Evolutionary conservation across 2,888 invertebrate species (phyloP).

Genomic region (Himalopsyche tibetana): DNA sequence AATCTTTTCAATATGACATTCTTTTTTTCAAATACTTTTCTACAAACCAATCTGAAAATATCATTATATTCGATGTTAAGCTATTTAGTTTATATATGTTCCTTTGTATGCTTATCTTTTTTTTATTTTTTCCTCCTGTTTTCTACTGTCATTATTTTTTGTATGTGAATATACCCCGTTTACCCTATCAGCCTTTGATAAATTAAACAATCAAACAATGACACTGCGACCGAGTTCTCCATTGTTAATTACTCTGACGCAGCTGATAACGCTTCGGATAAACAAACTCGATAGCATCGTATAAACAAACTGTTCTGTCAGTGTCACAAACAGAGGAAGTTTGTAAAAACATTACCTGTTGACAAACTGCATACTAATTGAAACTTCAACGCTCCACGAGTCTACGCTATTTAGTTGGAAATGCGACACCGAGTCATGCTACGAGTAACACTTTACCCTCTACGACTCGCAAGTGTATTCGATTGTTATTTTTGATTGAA

Average conservation of each 20-base stretch:
- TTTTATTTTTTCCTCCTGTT: too few relatives aligned
- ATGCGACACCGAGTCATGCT: neutral
- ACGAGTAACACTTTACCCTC: neutral
- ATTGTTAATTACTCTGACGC: slow-evolving; percentile 3
- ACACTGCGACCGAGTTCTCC: neutral
- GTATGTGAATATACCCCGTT: neutral
- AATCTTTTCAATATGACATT: too few relatives aligned
- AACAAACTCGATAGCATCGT: neutral
- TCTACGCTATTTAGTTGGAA: neutral
- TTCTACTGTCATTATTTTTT: neutral
- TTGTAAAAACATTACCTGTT: slow-evolving; percentile 40
- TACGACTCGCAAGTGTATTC: neutral
- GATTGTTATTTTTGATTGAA: neutral
- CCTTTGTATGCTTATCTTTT: too few relatives aligned
- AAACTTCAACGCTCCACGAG: slow-evolving; percentile 2
- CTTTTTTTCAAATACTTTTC: too few relatives aligned
- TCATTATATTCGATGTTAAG: too few relatives aligned
- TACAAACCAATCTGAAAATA: too few relatives aligned
- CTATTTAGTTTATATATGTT: too few relatives aligned
- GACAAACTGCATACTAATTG: slow-evolving; percentile 35
- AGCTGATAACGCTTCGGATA: neutral
- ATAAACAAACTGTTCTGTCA: slow-evolving; percentile 11
- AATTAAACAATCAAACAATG: slow-evolving; percentile 7
- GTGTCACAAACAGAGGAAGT: neutral
- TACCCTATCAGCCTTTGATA: neutral